These are phyloP conservation scores for Thalassoma bifasciatum DNA, from an alignment of 2,113 vertebrate genomes.

Conservation along the genomic window DNA sequence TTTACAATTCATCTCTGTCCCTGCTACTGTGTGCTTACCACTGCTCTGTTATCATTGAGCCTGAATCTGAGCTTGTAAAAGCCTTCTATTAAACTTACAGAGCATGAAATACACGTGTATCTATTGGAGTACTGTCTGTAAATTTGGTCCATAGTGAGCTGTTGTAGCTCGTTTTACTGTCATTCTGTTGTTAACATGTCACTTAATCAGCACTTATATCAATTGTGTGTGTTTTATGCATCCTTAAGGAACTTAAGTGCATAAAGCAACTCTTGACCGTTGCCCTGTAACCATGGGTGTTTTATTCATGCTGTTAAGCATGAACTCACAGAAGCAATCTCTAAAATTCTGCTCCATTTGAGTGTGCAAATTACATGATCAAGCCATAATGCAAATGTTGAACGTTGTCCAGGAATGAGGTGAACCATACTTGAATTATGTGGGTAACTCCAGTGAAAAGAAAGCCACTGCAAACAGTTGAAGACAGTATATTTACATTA, in stretches of 20 bases:
- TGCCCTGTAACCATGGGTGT: constrained; percentile 29
- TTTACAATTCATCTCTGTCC: constrained; percentile 48
- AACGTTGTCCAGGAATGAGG: neutral
- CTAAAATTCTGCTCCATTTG: neutral
- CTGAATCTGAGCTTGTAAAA: constrained; percentile 60
- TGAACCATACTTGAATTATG: neutral
- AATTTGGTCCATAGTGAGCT: constrained; percentile 24
- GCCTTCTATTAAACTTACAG: constrained; percentile 45
- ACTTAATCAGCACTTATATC: constrained; percentile 57
- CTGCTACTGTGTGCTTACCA: constrained; percentile 45
- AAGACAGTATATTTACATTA: too few species aligned
- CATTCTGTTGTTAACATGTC: constrained; percentile 51
- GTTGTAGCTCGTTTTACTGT: constrained; percentile 49
- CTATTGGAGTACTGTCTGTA: constrained; percentile 48
- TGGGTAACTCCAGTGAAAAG: neutral
- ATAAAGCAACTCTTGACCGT: constrained; percentile 58
- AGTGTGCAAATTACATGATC: neutral
- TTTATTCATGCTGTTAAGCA: constrained; percentile 13
- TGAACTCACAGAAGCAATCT: neutral
- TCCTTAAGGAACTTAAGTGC: constrained; percentile 49
- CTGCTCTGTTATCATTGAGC: constrained; percentile 59
- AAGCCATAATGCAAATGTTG: neutral
- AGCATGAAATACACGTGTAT: constrained; percentile 59
- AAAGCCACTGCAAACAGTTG: neutral
- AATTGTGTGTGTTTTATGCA: constrained; percentile 47